Conservation (phyloP, 2,113 vertebrate genomes). For the Oreochromis tanganicae region DNA sequence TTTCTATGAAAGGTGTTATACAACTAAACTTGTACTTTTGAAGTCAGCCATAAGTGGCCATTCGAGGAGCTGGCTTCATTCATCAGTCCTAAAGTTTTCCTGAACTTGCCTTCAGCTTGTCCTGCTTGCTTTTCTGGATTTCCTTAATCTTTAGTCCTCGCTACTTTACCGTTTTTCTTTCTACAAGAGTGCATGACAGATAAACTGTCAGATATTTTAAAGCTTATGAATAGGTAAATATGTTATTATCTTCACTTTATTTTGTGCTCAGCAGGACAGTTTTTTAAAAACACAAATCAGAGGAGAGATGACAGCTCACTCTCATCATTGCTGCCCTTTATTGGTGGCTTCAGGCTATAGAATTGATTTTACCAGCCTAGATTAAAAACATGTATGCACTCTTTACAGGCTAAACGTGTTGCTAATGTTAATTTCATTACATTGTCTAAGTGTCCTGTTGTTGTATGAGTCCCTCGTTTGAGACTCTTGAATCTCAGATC, state of each 20-base stretch:
- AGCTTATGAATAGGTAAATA: background rate
- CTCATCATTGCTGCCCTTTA: background rate
- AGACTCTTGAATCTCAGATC: background rate
- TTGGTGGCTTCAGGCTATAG: background rate
- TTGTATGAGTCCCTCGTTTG: background rate
- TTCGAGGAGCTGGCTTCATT: background rate
- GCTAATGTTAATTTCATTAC: background rate
- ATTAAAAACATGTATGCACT: background rate
- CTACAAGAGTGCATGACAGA: background rate
- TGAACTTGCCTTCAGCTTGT: background rate
- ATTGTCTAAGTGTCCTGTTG: background rate
- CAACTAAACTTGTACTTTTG: background rate
- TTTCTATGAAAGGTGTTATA: fast-evolving
- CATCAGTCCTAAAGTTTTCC: background rate
- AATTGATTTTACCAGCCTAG: background rate
- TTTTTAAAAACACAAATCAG: background rate
- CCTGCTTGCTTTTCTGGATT: background rate
- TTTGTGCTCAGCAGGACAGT: background rate
- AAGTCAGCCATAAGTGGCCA: fast-evolving
- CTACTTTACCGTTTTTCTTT: fast-evolving
- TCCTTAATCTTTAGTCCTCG: background rate
- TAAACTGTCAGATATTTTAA: background rate
- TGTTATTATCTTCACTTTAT: fast-evolving
- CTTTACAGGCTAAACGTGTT: background rate
- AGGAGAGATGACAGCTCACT: background rate